A percentile compares a stretch with the other conserved stretches of the same genome.
Evolutionary conservation across 1,140 invertebrate genomes (phyloP).

Genomic region (Geopemphigus sp.): DNA sequence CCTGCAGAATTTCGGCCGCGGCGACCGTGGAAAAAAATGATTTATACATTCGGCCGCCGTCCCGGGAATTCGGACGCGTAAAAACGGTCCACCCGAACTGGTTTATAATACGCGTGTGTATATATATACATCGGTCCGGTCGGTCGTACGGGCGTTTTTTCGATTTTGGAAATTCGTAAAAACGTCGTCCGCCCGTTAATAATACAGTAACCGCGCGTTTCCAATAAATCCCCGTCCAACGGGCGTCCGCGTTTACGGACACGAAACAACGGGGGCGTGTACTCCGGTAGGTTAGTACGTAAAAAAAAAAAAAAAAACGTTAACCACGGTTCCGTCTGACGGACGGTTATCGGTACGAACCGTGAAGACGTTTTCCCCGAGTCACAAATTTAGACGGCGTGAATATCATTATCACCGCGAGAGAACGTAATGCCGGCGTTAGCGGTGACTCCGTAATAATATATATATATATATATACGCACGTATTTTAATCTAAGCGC

Average conservation of each 20-base stretch:
- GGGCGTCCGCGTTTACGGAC: not conserved
- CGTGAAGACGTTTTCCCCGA: constrained; percentile 23
- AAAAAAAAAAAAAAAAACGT: not conserved
- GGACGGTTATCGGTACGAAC: constrained; percentile 24
- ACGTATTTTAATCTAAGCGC: not conserved
- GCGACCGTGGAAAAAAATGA: not conserved
- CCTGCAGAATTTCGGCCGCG: not conserved
- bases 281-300: not conserved
- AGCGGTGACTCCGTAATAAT: not conserved
- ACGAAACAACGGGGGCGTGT: not conserved
- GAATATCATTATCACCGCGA: constrained; percentile 23
- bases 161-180: not conserved
- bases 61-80: not conserved
- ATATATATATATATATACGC: too few species aligned
- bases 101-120: not conserved
- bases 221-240: constrained; percentile 17
- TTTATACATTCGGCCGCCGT: not conserved
- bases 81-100: constrained; percentile 3
- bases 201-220: not conserved
- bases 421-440: not conserved
- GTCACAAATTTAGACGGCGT: constrained; percentile 15
- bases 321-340: constrained; percentile 39
- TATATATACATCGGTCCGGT: not conserved
- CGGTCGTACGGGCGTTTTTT: not conserved
- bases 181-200: not conserved